phyloP scores from a whole-genome alignment of 2,888 invertebrate genomes.

The Steinernema carpocapsae region DNA sequence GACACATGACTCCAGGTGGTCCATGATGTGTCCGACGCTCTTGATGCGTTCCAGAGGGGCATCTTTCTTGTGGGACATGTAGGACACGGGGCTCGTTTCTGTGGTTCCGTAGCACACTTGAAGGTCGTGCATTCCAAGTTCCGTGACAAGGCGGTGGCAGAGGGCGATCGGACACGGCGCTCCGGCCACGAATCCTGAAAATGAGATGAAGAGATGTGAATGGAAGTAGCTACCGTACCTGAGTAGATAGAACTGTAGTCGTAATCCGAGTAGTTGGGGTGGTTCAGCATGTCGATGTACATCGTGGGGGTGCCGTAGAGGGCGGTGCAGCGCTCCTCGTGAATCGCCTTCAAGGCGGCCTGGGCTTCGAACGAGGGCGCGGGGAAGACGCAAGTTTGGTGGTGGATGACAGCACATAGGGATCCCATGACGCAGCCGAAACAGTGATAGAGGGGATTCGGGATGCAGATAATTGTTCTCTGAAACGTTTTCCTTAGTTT shows the following conservation, averaged over 20 bases:
- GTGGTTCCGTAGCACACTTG: constrained; percentile 75
- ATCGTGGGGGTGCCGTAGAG: constrained; percentile 73
- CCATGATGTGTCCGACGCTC: constrained; percentile 73
- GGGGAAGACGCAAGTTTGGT: constrained; percentile 70
- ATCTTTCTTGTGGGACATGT: constrained; percentile 72
- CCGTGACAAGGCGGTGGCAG: constrained; percentile 69
- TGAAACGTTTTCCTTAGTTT: too few relatives aligned
- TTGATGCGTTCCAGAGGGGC: constrained; percentile 71
- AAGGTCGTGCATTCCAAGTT: constrained; percentile 70
- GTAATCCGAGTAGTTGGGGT: constrained; percentile 69
- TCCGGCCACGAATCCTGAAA: constrained; percentile 78
- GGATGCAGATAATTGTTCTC: constrained; percentile 62
- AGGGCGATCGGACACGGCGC: constrained; percentile 76
- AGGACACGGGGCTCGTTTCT: constrained; percentile 75
- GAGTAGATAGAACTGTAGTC: constrained; percentile 67
- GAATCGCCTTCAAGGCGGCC: constrained; percentile 75
- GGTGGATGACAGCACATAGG: constrained; percentile 74
- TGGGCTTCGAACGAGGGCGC: constrained; percentile 73
- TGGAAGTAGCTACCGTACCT: constrained; percentile 37
- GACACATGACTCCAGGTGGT: constrained; percentile 73
- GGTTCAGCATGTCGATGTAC: constrained; percentile 72
- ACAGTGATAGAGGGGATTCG: constrained; percentile 75
- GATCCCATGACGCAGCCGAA: constrained; percentile 78
- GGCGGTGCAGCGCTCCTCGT: constrained; percentile 75
- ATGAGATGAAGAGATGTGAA: background rate